Evolutionary conservation across 2,797 vertebrate species (phyloP).

Genomic region (Lithobates pipiens): DNA sequence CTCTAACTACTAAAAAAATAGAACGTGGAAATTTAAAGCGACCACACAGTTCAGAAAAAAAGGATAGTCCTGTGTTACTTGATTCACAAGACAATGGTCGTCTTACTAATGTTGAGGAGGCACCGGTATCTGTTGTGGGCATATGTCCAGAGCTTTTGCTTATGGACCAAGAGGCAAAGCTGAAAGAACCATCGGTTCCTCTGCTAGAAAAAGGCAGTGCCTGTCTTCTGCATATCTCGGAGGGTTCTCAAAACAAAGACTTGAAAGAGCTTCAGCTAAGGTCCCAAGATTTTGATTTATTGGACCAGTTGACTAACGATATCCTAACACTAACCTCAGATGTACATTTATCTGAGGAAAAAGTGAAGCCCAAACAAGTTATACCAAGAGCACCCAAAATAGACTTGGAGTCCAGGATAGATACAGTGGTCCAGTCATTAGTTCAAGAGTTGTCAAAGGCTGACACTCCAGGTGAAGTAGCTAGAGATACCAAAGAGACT

Average conservation of each 20-base stretch:
- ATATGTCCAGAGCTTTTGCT: neutral
- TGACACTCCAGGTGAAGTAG: neutral
- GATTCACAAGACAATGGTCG: neutral
- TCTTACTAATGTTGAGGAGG: neutral
- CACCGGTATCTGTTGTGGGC: neutral
- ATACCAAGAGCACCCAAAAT: neutral
- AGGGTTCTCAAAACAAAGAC: neutral
- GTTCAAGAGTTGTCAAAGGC: neutral
- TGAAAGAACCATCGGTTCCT: neutral
- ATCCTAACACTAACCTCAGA: slow-evolving; percentile 22
- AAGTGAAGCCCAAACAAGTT: neutral
- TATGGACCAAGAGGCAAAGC: neutral
- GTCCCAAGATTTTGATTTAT: neutral
- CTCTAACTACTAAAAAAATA: neutral
- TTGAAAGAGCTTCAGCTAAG: neutral
- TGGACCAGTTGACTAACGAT: slow-evolving; percentile 19
- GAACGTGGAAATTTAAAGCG: neutral
- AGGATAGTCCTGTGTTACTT: neutral
- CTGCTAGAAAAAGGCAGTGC: no score
- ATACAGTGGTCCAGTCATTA: neutral
- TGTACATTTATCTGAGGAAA: no score
- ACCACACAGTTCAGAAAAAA: slow-evolving; percentile 1
- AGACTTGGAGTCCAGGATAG: neutral
- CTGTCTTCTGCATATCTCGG: no score
- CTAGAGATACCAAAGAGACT: neutral